These are phyloP conservation scores for Alauda arvensis DNA, from an alignment of 2,797 vertebrate genomes.

Conservation along the genomic window DNA sequence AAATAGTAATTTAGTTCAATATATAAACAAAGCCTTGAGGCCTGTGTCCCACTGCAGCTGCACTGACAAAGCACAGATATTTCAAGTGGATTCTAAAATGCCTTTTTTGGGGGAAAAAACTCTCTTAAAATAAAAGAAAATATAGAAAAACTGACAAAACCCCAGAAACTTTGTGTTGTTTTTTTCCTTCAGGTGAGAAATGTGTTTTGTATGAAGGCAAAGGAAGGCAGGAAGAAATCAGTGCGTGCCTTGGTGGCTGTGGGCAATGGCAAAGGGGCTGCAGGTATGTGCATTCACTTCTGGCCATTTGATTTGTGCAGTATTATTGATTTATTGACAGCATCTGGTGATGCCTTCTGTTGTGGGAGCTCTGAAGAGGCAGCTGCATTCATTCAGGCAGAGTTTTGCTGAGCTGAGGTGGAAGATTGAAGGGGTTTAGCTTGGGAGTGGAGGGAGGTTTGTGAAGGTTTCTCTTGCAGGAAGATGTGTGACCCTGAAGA, in stretches of 20 bases:
- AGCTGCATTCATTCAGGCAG: neutral
- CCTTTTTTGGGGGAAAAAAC: neutral
- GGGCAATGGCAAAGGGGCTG: slow-evolving; percentile 90
- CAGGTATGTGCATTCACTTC: slow-evolving; percentile 71
- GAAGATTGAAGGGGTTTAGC: neutral
- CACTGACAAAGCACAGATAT: neutral
- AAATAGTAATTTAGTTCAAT: neutral
- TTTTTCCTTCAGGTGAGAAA: slow-evolving; percentile 82
- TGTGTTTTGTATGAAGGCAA: slow-evolving; percentile 95
- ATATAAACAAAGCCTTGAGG: neutral
- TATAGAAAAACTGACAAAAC: neutral
- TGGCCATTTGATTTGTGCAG: too few species aligned
- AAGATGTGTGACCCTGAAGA: neutral
- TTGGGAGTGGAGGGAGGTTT: neutral
- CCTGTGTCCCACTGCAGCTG: neutral
- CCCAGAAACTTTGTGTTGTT: neutral
- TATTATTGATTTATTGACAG: too few species aligned
- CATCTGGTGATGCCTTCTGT: neutral
- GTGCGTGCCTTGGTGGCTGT: slow-evolving; percentile 87
- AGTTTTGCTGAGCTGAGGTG: neutral
- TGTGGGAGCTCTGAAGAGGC: neutral
- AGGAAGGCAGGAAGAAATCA: slow-evolving; percentile 89
- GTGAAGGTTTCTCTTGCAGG: neutral
- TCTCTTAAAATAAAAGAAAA: neutral
- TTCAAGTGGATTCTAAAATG: neutral